A percentile compares a stretch with the other conserved stretches of the same genome.
phyloP scores from a whole-genome alignment of 2,113 vertebrate genomes.

The Rana temporaria region DNA sequence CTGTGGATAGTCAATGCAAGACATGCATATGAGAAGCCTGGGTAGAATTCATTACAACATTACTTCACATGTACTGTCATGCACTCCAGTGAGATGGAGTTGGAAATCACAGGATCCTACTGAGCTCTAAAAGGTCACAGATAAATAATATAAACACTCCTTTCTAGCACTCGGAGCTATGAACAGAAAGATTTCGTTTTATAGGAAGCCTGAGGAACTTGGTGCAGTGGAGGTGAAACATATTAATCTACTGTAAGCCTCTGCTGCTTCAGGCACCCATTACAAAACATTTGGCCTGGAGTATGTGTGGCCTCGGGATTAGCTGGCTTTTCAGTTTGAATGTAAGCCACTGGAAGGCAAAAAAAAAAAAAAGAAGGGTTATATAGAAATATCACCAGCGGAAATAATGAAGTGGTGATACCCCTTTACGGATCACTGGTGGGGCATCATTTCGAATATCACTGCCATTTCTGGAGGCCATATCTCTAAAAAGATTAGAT shows the following conservation, averaged over 20 bases:
- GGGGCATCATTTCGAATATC: conserved; percentile 9
- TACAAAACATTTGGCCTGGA: not conserved
- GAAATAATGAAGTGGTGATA: conserved; percentile 14
- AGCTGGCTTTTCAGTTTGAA: not conserved
- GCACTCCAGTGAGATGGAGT: conserved; percentile 39
- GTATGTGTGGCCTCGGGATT: not conserved
- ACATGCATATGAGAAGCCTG: not conserved
- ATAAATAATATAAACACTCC: conserved; percentile 43
- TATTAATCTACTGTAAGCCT: conserved; percentile 32
- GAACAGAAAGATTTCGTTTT: conserved; percentile 38
- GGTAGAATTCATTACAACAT: conserved; percentile 6
- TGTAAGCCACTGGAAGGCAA: conserved; percentile 1
- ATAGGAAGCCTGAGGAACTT: conserved; percentile 31
- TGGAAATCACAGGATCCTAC: conserved; percentile 53
- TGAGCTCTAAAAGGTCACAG: conserved; percentile 19
- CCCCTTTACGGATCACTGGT: conserved; percentile 40
- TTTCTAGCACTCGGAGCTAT: not conserved
- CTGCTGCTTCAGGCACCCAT: conserved; percentile 12
- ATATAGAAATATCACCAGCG: conserved; percentile 13
- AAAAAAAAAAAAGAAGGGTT: not conserved
- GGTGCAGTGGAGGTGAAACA: conserved; percentile 38
- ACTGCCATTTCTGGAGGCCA: conserved; percentile 13
- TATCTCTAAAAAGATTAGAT: conserved; percentile 24
- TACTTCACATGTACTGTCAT: conserved; percentile 38
- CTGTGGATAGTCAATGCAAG: not conserved